phyloP scores from a whole-genome alignment of 2,113 vertebrate species.

The Saccopteryx bilineata region DNA sequence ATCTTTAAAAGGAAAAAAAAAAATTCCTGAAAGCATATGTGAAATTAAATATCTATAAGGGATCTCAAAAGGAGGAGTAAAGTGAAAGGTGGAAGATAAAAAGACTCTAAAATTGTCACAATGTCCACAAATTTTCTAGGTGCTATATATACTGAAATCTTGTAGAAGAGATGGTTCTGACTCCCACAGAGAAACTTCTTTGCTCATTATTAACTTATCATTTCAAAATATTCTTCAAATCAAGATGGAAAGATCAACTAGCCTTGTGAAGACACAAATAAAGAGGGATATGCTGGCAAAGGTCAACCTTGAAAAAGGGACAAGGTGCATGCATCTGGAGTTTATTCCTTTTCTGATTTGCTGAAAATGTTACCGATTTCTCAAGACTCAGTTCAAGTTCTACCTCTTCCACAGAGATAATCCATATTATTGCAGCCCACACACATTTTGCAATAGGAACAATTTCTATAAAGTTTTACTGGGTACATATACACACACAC shows the following conservation, averaged over 20 bases:
- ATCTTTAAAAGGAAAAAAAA: background rate
- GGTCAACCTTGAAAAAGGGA: background rate
- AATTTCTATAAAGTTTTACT: constrained; percentile 55
- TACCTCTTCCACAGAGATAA: constrained; percentile 27
- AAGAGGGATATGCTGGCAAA: background rate
- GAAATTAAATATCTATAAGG: constrained; percentile 41
- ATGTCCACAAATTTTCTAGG: constrained; percentile 49
- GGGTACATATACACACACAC: background rate
- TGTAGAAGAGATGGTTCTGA: constrained; percentile 31
- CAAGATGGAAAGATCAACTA: constrained; percentile 18
- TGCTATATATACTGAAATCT: background rate
- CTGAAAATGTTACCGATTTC: constrained; percentile 4
- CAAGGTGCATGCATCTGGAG: background rate
- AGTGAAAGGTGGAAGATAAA: constrained; percentile 32
- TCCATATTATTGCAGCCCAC: background rate
- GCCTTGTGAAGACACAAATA: constrained; percentile 35
- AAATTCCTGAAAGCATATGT: background rate
- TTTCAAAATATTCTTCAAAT: constrained; percentile 51
- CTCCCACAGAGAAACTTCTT: constrained; percentile 10
- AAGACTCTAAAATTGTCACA: background rate
- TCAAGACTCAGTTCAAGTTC: constrained; percentile 12
- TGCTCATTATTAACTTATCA: constrained; percentile 26
- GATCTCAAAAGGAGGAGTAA: constrained; percentile 24
- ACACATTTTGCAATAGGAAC: constrained; percentile 21
- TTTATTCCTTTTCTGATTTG: constrained; percentile 12